Evolutionary conservation across 2,888 invertebrate species (phyloP).

Genomic region (Conomelus anceps): DNA sequence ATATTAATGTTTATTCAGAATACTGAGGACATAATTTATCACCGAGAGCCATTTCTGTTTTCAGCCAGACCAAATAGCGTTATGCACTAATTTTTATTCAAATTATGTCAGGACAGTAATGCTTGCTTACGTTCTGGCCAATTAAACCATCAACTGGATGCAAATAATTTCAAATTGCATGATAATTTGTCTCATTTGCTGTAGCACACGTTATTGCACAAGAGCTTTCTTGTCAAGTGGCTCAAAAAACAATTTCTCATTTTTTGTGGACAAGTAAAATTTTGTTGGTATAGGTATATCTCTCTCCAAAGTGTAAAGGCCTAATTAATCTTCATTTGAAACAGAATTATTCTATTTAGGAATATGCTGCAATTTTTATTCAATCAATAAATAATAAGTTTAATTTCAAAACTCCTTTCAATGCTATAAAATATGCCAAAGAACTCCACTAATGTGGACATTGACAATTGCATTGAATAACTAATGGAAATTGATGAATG

Average conservation of each 20-base stretch:
- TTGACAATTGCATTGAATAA: no score
- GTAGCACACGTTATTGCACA: not conserved
- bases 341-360: no score
- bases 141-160: not conserved
- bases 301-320: no score
- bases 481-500: no score
- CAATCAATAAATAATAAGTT: no score
- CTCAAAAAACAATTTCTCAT: not conserved
- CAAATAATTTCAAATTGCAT: not conserved
- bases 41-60: not conserved
- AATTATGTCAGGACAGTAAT: not conserved
- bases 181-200: slow-evolving; percentile 3
- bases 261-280: no score
- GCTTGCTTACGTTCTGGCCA: not conserved
- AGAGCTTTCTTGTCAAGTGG: not conserved
- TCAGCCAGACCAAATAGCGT: not conserved
- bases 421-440: no score
- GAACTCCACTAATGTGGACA: no score
- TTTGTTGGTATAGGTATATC: no score
- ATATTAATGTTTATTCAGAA: not conserved
- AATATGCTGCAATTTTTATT: no score
- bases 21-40: not conserved
- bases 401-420: no score
- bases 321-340: no score
- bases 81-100: not conserved